Evolutionary conservation across 37 sponge, comb jelly and placozoan species (phyloP), one percentile per base, ranked within the genome.

Genomic region (Ephydatia muelleri): DNA sequence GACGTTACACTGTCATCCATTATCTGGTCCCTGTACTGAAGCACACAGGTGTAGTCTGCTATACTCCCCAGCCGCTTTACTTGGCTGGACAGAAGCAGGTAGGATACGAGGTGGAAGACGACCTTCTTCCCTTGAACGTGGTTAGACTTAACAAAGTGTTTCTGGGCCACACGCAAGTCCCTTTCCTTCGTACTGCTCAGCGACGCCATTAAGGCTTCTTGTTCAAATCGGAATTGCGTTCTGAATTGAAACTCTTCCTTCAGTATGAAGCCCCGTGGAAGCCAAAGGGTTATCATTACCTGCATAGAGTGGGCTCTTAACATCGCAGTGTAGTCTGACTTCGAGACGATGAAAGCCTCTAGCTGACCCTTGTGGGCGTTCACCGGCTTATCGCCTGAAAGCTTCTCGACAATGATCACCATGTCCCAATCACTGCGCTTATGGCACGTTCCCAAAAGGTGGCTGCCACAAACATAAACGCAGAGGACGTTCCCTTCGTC

Each of bases 381-480:
- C 3, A 83, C 39, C 4, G 82, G 82, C 26, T 86, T 77, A 0
- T 27, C 49, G 27, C 71, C 34, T 0, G 72, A 2, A 26, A 74
- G 27, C 40, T 77, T 66, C 36, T 73, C 67, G 36, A 83, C 72
- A 0, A 93, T 75, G 0, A 93, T 34, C 12, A 89, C 83, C 76
- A 93, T 49, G 48, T 93, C 93, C 90, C 90, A 93, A 75, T 93
- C 93, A 65, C 90, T 89, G 39, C 67, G 14, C 34, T 68, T 73
- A 37, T 47, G 81, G 34, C 86, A 89, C 12, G 93, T 86, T 36
- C 79, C 78, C 93, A 90, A 93, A 25, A 93, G 23, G 70, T 89
- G 93, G 67, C 93, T 93, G 38, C 93, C 93, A 3, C 74, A 80
- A 21, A 93, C 78, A 34, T 83, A 89, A 0, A 86, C 80, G 30